These are phyloP conservation scores for Hartigia nigra DNA, from an alignment of 2,888 invertebrate genomes.

Conservation along the genomic window DNA sequence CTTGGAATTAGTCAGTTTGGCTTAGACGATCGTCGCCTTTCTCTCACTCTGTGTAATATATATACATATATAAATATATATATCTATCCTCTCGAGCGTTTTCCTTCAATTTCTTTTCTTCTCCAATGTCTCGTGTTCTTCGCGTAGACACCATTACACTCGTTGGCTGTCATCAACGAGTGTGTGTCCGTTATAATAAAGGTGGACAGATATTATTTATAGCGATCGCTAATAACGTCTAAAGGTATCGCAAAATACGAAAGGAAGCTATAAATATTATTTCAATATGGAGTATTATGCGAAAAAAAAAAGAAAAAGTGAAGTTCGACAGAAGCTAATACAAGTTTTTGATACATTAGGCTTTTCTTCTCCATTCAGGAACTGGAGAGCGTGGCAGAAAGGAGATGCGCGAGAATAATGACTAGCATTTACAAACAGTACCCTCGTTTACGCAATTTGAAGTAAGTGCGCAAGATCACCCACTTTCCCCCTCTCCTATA, in stretches of 20 bases:
- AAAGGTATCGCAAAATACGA: neutral
- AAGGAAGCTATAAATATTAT: neutral
- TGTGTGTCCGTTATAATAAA: slow-evolving; percentile 15
- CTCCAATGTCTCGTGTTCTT: slow-evolving; percentile 5
- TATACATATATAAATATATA: neutral
- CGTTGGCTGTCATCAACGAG: slow-evolving; percentile 28
- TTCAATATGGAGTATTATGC: neutral
- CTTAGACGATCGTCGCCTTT: neutral
- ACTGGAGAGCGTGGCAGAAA: slow-evolving; percentile 10
- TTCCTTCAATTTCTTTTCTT: slow-evolving; percentile 24
- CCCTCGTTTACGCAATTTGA: neutral
- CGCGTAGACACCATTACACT: slow-evolving; percentile 21
- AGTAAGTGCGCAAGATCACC: neutral
- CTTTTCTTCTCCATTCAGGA: neutral
- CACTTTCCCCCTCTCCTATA: neutral
- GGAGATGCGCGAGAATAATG: slow-evolving; percentile 7
- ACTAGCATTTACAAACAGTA: slow-evolving; percentile 9
- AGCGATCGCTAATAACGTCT: neutral
- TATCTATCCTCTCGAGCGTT: neutral
- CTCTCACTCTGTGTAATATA: slow-evolving; percentile 3
- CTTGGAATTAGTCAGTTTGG: neutral
- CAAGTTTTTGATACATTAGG: neutral
- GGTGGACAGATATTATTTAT: neutral
- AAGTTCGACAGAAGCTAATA: neutral
- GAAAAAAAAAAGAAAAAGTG: neutral